phyloP scores from a whole-genome alignment of 2,888 invertebrate genomes.

The Troides helena region DNA sequence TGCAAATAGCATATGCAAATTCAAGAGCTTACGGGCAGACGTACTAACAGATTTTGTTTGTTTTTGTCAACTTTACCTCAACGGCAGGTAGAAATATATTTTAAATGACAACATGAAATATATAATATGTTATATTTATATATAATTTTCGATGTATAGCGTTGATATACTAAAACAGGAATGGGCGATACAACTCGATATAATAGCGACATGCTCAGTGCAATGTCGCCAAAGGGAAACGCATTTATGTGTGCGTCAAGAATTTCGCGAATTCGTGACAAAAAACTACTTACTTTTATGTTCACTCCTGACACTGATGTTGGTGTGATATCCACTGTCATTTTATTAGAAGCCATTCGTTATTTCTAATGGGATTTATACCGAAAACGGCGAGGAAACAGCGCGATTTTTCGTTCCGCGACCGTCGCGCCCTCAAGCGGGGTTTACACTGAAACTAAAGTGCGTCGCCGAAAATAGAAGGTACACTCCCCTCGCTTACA shows the following conservation, averaged over 20 bases:
- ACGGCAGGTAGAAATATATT: too few species aligned
- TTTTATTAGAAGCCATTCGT: slow-evolving; percentile 38
- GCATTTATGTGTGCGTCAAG: neutral
- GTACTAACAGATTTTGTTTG: neutral
- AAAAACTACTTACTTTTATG: slow-evolving; percentile 65
- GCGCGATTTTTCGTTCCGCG: slow-evolving; percentile 38
- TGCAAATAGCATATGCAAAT: neutral
- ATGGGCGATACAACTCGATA: neutral
- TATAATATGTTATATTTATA: too few species aligned
- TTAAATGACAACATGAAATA: too few species aligned
- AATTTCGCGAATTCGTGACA: too few species aligned
- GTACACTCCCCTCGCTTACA: slow-evolving; percentile 58
- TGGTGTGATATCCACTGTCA: slow-evolving; percentile 57
- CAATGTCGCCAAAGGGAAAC: slow-evolving; percentile 10
- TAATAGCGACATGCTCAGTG: neutral
- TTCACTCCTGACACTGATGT: slow-evolving; percentile 66
- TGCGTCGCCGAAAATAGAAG: slow-evolving; percentile 73
- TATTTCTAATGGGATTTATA: slow-evolving; percentile 16
- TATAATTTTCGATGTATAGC: too few species aligned
- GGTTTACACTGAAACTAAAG: slow-evolving; percentile 69
- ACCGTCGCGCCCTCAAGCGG: slow-evolving; percentile 61
- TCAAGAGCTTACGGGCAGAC: too few species aligned
- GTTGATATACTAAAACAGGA: neutral
- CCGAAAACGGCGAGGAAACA: slow-evolving; percentile 7
- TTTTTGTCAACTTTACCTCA: neutral